Percentiles rank a stretch among this genome's conserved stretches.
Conservation (phyloP, 1,140 invertebrate genomes). For the Aradophagus sp. region DNA sequence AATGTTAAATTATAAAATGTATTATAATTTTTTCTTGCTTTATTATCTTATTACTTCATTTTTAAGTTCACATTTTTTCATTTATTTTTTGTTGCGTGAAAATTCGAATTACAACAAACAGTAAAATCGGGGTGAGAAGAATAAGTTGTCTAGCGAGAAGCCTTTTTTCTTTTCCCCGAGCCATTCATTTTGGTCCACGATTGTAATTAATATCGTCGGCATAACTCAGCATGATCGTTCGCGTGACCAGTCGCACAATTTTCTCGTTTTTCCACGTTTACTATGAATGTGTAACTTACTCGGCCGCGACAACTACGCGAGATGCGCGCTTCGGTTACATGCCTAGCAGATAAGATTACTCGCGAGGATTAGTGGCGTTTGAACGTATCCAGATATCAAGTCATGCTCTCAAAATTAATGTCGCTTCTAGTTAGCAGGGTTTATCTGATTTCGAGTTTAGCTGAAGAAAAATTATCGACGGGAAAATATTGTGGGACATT, state of each 20-base stretch:
- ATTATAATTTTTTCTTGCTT: too few relatives aligned
- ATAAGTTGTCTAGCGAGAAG: conserved; percentile 24
- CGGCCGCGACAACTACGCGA: conserved; percentile 23
- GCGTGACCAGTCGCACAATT: conserved; percentile 31
- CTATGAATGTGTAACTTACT: conserved; percentile 30
- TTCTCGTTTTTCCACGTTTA: conserved; percentile 30
- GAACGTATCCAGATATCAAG: conserved; percentile 37
- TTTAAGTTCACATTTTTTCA: too few relatives aligned
- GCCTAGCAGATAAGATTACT: conserved; percentile 44
- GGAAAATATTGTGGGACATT: too few relatives aligned
- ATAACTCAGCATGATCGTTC: conserved; percentile 25
- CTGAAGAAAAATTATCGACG: too few relatives aligned
- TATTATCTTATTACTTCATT: too few relatives aligned
- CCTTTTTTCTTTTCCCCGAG: conserved; percentile 1
- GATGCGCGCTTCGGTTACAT: conserved; percentile 35
- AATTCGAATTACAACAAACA: conserved; percentile 32
- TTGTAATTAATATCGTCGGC: conserved; percentile 35
- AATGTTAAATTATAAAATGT: too few relatives aligned
- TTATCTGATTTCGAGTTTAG: too few relatives aligned
- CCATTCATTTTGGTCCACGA: conserved; percentile 8
- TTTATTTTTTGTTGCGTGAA: conserved; percentile 8
- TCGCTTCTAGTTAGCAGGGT: too few relatives aligned
- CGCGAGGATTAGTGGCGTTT: conserved; percentile 39
- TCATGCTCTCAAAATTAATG: too few relatives aligned
- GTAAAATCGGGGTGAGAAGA: conserved; percentile 15